phyloP scores from a whole-genome alignment of 2,888 invertebrate species.

The Mimachlamys varia region DNA sequence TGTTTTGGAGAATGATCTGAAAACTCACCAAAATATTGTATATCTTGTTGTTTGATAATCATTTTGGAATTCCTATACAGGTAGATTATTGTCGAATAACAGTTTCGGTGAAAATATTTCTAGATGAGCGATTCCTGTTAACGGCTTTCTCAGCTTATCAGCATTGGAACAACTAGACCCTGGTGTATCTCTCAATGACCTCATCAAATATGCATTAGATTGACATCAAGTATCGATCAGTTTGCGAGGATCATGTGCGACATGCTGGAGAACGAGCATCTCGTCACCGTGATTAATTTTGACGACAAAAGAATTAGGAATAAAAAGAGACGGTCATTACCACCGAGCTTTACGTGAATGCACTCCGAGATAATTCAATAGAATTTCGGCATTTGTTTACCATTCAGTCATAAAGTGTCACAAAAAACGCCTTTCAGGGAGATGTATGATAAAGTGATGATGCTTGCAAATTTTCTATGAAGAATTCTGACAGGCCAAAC shows the following conservation, averaged over 20 bases:
- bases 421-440: background rate
- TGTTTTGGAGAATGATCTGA: too few relatives aligned
- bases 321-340: background rate
- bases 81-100: background rate
- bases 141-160: background rate
- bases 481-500: background rate
- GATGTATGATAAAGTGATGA: background rate
- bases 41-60: background rate
- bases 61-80: background rate
- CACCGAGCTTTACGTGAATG: background rate
- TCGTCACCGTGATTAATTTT: background rate
- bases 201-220: conserved; percentile 32
- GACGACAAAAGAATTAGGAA: conserved; percentile 17
- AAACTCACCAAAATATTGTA: background rate
- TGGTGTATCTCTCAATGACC: background rate
- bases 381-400: background rate
- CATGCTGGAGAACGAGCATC: background rate
- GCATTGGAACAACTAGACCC: background rate
- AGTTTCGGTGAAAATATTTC: background rate
- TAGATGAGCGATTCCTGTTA: background rate
- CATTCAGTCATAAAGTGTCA: background rate
- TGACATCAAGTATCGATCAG: conserved; percentile 8
- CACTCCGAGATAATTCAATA: background rate
- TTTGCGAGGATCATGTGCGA: background rate
- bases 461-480: background rate